Percentiles rank a stretch among this genome's conserved stretches.
phyloP scores from a whole-genome alignment of 2,797 vertebrate genomes.

The Tangara arthus region DNA sequence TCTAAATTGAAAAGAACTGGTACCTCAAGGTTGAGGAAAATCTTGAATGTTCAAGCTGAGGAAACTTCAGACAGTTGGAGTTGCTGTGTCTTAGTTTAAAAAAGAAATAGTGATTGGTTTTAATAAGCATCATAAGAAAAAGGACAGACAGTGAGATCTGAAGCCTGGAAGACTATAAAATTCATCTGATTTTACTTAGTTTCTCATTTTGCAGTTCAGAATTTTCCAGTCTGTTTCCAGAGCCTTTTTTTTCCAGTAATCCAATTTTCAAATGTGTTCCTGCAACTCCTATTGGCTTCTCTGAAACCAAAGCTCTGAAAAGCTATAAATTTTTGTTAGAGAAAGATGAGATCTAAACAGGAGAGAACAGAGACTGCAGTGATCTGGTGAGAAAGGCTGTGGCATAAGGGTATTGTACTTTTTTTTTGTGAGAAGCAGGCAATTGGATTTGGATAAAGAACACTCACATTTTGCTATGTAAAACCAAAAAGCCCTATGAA shows the following conservation, averaged over 20 bases:
- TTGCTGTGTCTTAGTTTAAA: neutral
- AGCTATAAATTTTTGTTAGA: neutral
- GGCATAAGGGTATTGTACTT: neutral
- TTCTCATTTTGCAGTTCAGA: neutral
- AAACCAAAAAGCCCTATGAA: neutral
- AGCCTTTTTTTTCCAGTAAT: neutral
- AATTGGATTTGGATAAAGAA: neutral
- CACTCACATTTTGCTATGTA: neutral
- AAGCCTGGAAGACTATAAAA: neutral
- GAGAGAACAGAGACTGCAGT: neutral
- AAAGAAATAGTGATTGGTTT: neutral
- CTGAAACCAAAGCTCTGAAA: neutral
- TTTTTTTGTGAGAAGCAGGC: neutral
- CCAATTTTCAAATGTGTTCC: neutral
- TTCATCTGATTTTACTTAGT: conserved; percentile 1
- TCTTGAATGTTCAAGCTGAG: neutral
- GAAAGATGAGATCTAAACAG: neutral
- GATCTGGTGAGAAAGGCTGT: neutral
- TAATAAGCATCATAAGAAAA: neutral
- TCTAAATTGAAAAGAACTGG: neutral
- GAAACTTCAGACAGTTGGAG: neutral
- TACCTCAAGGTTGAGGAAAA: neutral
- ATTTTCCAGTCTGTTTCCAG: neutral
- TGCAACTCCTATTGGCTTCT: neutral
- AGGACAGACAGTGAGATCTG: neutral